These are phyloP conservation scores for Glaucopsyche alexis DNA, from an alignment of 2,888 invertebrate genomes.

Conservation along the genomic window DNA sequence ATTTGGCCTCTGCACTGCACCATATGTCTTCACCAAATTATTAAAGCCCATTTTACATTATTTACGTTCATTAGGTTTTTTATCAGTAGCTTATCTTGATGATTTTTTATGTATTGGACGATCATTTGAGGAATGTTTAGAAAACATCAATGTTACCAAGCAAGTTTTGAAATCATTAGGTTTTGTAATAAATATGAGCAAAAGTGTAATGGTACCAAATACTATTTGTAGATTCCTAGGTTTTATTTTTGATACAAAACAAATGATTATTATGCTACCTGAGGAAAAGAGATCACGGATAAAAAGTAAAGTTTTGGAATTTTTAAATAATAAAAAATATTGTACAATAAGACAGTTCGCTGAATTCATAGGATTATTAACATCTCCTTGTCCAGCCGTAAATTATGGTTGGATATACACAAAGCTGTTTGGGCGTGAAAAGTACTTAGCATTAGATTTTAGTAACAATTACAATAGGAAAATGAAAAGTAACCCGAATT, in stretches of 20 bases:
- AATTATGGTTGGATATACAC: too few species aligned
- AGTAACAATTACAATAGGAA: background rate
- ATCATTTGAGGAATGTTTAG: background rate
- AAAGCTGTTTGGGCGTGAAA: background rate
- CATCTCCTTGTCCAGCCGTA: background rate
- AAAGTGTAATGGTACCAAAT: too few species aligned
- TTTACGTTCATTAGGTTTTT: background rate
- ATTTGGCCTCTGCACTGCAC: conserved; percentile 26
- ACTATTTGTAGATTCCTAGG: too few species aligned
- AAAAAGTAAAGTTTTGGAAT: background rate
- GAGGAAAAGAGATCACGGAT: background rate
- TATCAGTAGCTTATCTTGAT: background rate
- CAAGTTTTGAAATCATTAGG: too few species aligned
- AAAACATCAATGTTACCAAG: background rate
- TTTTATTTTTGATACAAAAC: too few species aligned
- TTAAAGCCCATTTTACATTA: too few species aligned
- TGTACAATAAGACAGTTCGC: background rate
- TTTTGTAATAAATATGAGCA: too few species aligned
- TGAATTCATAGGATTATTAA: background rate
- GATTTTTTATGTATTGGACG: too few species aligned
- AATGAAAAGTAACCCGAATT: background rate
- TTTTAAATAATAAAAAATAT: background rate
- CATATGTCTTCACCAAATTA: conserved; percentile 31
- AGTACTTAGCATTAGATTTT: background rate
- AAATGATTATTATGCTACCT: too few species aligned